Percentiles rank a stretch among this genome's conserved stretches.
These are phyloP conservation scores for Zaprionus nigranus DNA, from an alignment of 1,140 invertebrate species.

Conservation along the genomic window DNA sequence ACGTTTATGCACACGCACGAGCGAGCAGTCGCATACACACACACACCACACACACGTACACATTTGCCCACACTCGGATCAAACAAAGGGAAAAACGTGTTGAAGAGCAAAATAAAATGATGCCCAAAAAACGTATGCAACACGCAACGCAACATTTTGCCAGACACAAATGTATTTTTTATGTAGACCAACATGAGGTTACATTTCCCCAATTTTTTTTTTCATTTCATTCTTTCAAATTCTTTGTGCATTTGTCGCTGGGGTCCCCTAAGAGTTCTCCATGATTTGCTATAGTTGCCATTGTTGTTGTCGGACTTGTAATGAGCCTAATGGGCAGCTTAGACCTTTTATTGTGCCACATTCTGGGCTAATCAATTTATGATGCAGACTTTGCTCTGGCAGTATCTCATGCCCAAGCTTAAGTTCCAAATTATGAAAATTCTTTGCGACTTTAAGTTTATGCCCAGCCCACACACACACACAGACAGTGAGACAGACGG, in stretches of 20 bases:
- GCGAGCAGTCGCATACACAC: background rate
- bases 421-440: slow-evolving; percentile 27
- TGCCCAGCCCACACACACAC: background rate
- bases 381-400: background rate
- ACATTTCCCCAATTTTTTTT: slow-evolving; percentile 19
- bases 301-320: slow-evolving; percentile 35
- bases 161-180: slow-evolving; percentile 75
- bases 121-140: slow-evolving; percentile 40
- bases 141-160: slow-evolving; percentile 52
- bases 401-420: background rate
- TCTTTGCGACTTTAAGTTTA: slow-evolving; percentile 34
- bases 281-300: slow-evolving; percentile 44
- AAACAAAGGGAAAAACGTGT: slow-evolving; percentile 15
- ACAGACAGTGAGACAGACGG: background rate
- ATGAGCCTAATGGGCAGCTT: slow-evolving; percentile 64
- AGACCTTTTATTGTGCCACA: slow-evolving; percentile 53
- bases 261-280: slow-evolving; percentile 51
- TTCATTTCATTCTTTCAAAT: background rate
- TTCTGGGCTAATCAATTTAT: slow-evolving; percentile 68
- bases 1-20: background rate
- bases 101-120: slow-evolving; percentile 16
- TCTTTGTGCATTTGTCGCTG: slow-evolving; percentile 13
- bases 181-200: slow-evolving; percentile 58
- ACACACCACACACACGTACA: background rate
- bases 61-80: background rate